Evolutionary conservation across 2,113 vertebrate genomes (phyloP).

Genomic region (Aphyosemion australe): DNA sequence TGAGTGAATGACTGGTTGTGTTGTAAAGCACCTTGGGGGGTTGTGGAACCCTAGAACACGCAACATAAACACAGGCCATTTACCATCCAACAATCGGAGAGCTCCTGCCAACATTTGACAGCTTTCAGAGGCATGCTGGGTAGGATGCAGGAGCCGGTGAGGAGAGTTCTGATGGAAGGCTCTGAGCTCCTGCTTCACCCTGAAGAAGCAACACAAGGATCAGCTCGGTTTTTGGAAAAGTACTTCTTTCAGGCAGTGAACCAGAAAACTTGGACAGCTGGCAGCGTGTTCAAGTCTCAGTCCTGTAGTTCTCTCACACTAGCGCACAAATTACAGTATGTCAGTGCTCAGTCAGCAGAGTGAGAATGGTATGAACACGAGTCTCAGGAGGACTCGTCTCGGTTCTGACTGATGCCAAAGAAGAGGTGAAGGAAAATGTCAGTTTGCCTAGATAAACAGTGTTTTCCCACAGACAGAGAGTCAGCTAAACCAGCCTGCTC

Average conservation of each 20-base stretch:
- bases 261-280: constrained; percentile 68
- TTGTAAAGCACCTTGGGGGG: no score
- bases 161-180: constrained; percentile 52
- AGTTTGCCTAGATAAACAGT: background rate
- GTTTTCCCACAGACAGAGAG: background rate
- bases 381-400: constrained; percentile 23
- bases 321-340: constrained; percentile 42
- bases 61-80: no score
- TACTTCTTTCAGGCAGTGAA: constrained; percentile 65
- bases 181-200: constrained; percentile 32
- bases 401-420: constrained; percentile 24
- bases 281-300: constrained; percentile 28
- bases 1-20: no score
- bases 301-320: constrained; percentile 35
- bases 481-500: background rate
- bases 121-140: constrained; percentile 32
- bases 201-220: constrained; percentile 66
- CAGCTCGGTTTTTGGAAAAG: constrained; percentile 60
- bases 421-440: background rate
- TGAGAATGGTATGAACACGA: constrained; percentile 60
- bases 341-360: constrained; percentile 35
- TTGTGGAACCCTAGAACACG: no score
- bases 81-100: no score
- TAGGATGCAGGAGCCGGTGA: constrained; percentile 59
- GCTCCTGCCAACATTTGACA: constrained; percentile 35